Conservation (phyloP, 2,797 vertebrate species). For the Coracias cyanogaster region DNA sequence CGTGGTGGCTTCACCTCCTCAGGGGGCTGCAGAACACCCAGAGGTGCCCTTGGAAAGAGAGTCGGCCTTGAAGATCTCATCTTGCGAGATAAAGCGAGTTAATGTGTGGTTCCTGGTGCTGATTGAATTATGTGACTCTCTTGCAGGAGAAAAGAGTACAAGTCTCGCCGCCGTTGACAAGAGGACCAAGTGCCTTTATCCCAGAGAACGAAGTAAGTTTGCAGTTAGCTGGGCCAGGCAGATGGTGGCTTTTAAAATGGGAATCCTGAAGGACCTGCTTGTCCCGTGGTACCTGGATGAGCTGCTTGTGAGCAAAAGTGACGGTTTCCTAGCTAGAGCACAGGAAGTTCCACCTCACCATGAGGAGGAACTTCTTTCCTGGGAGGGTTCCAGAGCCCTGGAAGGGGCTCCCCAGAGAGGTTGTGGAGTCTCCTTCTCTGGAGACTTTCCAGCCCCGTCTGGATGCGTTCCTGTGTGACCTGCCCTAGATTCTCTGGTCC, state of each 20-base stretch:
- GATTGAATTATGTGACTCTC: constrained; percentile 37
- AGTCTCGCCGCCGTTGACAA: constrained; percentile 80
- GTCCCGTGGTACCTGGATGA: background rate
- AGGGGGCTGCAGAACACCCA: background rate
- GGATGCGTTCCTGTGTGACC: no score
- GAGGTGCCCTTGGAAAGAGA: background rate
- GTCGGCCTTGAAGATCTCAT: background rate
- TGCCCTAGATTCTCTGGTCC: no score
- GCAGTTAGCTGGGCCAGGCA: background rate
- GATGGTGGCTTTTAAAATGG: background rate
- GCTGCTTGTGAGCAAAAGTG: background rate
- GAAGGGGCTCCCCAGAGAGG: no score
- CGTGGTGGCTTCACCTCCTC: background rate
- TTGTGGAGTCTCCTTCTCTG: no score
- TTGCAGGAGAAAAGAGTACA: constrained; percentile 84
- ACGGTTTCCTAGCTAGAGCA: background rate
- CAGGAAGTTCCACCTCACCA: no score
- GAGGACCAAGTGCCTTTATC: constrained; percentile 91
- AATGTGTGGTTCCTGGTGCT: background rate
- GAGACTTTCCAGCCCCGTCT: no score
- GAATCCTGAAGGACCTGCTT: background rate
- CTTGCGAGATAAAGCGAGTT: background rate
- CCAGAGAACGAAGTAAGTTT: constrained; percentile 86
- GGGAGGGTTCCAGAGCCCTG: no score
- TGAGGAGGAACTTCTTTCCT: no score